Conservation (phyloP, 2,113 vertebrate genomes). For the Dissostichus mawsoni region DNA sequence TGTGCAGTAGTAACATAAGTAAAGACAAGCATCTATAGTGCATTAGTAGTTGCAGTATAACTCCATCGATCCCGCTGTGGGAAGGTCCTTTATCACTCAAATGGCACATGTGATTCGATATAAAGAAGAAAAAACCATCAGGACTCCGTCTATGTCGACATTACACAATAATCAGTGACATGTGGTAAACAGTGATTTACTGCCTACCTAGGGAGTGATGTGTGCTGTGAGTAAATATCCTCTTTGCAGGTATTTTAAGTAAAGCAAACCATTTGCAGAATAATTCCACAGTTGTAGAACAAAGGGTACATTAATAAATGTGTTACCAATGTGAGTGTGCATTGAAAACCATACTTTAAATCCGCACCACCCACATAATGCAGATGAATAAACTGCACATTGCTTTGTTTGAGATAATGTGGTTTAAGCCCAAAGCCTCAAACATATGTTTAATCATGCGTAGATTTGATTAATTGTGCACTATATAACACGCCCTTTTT, state of each 20-base stretch:
- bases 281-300: not conserved
- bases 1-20: slow-evolving; percentile 5
- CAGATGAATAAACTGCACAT: slow-evolving; percentile 9
- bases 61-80: slow-evolving; percentile 34
- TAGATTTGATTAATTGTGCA: slow-evolving; percentile 53
- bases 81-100: slow-evolving; percentile 55
- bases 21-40: slow-evolving; percentile 40
- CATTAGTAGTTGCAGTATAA: slow-evolving; percentile 33
- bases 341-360: not conserved
- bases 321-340: not conserved
- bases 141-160: slow-evolving; percentile 6
- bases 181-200: slow-evolving; percentile 34
- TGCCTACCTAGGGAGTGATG: not conserved
- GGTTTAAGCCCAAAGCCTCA: slow-evolving; percentile 18
- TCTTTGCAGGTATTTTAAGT: not conserved
- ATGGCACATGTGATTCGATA: slow-evolving; percentile 42
- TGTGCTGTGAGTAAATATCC: not conserved
- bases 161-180: slow-evolving; percentile 31
- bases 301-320: not conserved
- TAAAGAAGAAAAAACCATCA: slow-evolving; percentile 31
- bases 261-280: not conserved
- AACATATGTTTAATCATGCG: slow-evolving; percentile 42
- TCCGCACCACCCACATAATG: not conserved
- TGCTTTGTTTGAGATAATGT: slow-evolving; percentile 20
- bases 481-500: slow-evolving; percentile 46